Base-by-base conservation (phyloP, 2,797 vertebrate species). In the Cirrhinus molitorella region DNA sequence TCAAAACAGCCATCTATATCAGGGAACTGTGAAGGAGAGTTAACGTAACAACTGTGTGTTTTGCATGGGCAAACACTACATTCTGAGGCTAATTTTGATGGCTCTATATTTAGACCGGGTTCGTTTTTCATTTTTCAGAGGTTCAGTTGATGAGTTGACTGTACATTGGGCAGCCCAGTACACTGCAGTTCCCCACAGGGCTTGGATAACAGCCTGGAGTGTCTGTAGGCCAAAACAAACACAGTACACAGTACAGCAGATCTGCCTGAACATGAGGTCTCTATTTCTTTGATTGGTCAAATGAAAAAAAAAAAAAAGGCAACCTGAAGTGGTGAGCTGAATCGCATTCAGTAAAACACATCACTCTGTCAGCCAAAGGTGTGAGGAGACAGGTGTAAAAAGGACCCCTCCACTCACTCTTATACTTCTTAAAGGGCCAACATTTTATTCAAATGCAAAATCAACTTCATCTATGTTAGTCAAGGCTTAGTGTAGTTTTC, bases 241-340 rank as follows among this genome's bases (percentile, higher is more conserved):
- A n/a, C n/a, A n/a, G n/a, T n/a, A n/a, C 70, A 79, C 49, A 77
- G 61, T 47, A 59, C 14, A 37, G 40, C 28, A 47, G 45, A 80
- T 83, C 85, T 53, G 80, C 40, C 53, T 67, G 49, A 37, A 59
- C 25, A 85, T 53, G 73, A 84, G 43, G 57, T 80, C 40, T 75
- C 61, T 63, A 74, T 80, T 77, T 80, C 75, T 83, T 76, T 85
- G 5, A 72, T 87, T 83, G 80, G 65, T 75, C 43, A 81, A 73
- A 75, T 49, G 34, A 31, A 66, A 28, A 14, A 19, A 14, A 61
- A 61, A 16, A 76, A 53, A 43, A 74, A 23, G 25, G 19, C 31
- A 53, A 82, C 45, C 19, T 75, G 34, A 65, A 75, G 31, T 43
- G 37, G 53, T 47, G 49, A 79, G 87, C 91, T 92, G 88, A 10